Base-by-base conservation (phyloP, 2,888 invertebrate species). In the Ectemnius cavifrons region DNA sequence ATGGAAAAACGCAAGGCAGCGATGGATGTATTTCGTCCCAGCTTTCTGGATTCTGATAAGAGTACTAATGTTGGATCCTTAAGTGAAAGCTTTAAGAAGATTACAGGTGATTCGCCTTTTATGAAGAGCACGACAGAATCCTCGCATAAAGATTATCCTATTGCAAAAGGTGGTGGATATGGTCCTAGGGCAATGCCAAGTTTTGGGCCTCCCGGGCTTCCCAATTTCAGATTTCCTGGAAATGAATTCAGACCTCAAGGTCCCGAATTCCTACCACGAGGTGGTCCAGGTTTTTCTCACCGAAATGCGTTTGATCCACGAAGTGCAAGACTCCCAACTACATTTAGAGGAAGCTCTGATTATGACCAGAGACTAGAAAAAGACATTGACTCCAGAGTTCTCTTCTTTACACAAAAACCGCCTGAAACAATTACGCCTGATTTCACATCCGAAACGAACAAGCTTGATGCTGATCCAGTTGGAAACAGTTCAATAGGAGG, bases 1-100 rank as follows among this genome's bases (percentile, higher is more conserved):
- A 90, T 91, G 90, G 90, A 89, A 56, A 90, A 90, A 73, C 87
- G 91, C 20, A 86, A 83, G 74, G 84, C 88, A 13, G 88, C 89
- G 0, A 79, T 85, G 68, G 86, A 90, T 69, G 88, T 87, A 13
- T 91, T 91, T 23, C 90, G 87, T 71, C 91, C 90, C 16, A 87
- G 89, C 58, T 88, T 86, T 27, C 79, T 89, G 0, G 84, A 83
- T 60, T 75, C 84, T 3, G 88, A 88, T 3, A 85, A 84, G 64
- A 82, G 71, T 5, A 74, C 63, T 5, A 85, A 58, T 11, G 78
- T 87, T 37, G 87, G 89, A 14, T 90, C 90, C 4, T 73, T 90
- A 13, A 86, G 90, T 59, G 90, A 90, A 67, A 91, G 88, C 66
- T 91, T 91, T 52, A 87, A 87, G 64, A 90, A 86, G 72, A 87